Conservation (phyloP, 2,888 invertebrate genomes). For the Eupithecia centaureata region DNA sequence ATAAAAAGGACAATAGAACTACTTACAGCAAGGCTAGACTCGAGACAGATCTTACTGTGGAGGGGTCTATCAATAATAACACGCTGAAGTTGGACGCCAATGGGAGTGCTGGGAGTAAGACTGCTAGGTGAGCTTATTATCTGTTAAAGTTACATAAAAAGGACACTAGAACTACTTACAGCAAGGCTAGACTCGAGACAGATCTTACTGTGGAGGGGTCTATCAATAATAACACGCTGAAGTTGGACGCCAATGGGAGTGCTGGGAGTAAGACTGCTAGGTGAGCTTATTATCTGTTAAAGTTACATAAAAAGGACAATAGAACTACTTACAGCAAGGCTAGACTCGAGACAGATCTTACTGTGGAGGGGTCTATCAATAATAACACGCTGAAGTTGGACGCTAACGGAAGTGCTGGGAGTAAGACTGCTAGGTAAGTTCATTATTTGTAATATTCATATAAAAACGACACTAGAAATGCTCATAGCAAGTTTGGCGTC, state of each 20-base stretch:
- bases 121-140: constrained; percentile 41
- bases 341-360: constrained; percentile 67
- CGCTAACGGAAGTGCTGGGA: constrained; percentile 77
- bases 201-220: constrained; percentile 68
- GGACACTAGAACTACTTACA: neutral
- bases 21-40: constrained; percentile 37
- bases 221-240: constrained; percentile 76
- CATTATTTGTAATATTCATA: neutral
- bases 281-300: constrained; percentile 5
- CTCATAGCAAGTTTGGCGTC: neutral
- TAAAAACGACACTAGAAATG: neutral
- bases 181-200: constrained; percentile 54
- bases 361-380: constrained; percentile 68
- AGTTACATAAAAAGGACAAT: neutral
- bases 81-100: constrained; percentile 76
- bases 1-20: neutral
- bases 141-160: neutral
- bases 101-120: constrained; percentile 77
- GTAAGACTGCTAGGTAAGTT: constrained; percentile 59
- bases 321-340: neutral
- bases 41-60: constrained; percentile 71
- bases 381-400: constrained; percentile 77
- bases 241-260: constrained; percentile 76
- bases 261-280: constrained; percentile 74
- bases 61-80: constrained; percentile 72